Conservation (phyloP, 2,113 vertebrate species). For the Pituophis catenifer region DNA sequence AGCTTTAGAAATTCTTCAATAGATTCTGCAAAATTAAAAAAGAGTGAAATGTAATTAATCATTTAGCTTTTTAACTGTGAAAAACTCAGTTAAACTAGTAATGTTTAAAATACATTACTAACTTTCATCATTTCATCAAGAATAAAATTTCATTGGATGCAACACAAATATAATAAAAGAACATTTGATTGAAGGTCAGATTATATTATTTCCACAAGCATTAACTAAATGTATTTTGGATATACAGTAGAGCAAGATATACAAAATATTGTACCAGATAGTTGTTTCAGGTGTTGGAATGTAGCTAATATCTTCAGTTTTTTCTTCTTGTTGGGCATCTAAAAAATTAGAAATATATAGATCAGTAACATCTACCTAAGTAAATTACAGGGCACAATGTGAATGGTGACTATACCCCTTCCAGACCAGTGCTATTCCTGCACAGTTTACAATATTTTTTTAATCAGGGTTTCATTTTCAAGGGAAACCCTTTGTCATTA, state of each 20-base stretch:
- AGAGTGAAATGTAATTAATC: constrained; percentile 35
- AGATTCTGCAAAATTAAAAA: constrained; percentile 7
- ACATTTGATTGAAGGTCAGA: constrained; percentile 9
- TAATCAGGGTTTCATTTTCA: neutral
- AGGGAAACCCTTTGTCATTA: neutral
- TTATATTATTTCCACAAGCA: neutral
- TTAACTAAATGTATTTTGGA: neutral
- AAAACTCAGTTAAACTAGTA: constrained; percentile 3
- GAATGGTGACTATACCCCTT: neutral
- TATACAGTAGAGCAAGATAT: neutral
- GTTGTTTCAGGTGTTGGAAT: neutral
- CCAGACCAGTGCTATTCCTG: neutral
- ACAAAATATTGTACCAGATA: neutral
- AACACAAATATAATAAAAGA: constrained; percentile 3
- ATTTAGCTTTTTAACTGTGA: constrained; percentile 6
- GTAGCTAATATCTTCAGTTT: neutral
- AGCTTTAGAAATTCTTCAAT: constrained; percentile 5
- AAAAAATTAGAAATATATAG: neutral
- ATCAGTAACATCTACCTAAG: neutral
- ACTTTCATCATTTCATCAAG: constrained; percentile 12
- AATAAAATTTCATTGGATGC: constrained; percentile 19
- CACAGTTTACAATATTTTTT: neutral
- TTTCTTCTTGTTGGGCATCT: neutral
- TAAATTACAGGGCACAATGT: neutral
- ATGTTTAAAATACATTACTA: constrained; percentile 15